Evolutionary conservation across 1,140 invertebrate genomes (phyloP), one percentile per base, ranked within the genome.

Genomic region (Sarcophaga peregrina): DNA sequence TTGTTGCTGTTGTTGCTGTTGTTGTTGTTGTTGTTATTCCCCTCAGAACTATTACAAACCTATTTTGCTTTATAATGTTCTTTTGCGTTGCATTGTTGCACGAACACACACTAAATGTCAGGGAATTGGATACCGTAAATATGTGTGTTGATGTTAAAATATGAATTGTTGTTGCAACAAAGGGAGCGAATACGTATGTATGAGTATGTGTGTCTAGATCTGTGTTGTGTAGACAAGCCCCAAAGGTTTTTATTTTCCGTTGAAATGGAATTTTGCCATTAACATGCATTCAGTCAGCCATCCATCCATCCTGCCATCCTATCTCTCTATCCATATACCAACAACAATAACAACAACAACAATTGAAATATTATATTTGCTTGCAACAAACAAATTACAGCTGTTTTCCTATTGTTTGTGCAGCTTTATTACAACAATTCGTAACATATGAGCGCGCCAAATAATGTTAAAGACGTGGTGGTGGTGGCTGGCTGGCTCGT

Each of bases 351-450:
- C 17, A 72, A 72, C 62, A 25, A 72, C n/a, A 72, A 72, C 62
- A 17, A 72, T 37, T 37, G 25, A 37, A 25, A 25, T 25, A 68
- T 20, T 68, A 78, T 74, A 74, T 78, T 78, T 78, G 75, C 50
- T 50, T 52, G 75, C 25, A 78, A 78, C 75, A 78, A 78, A 78
- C 75, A 78, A 78, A 78, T 78, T 78, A 78, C 75, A 78, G 75
- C 75, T 78, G 75, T 78, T 78, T 78, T 78, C 75, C 50, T 37
- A 37, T 50, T 52, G 47, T 78, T 78, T 50, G 46, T 48, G 47
- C 8, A 48, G 17, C 47, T 48, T 48, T 15, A 76, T 8, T 15
- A 78, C 75, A 76, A 48, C 74, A 52, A 52, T 52, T 52, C 50
- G 13, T 52, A 52, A 9, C 50, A 52, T 52, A 52, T 52, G 50